Percentiles rank a stretch among this genome's conserved stretches.
phyloP scores from a whole-genome alignment of 1,140 invertebrate genomes.

The Paracyclopina nana region DNA sequence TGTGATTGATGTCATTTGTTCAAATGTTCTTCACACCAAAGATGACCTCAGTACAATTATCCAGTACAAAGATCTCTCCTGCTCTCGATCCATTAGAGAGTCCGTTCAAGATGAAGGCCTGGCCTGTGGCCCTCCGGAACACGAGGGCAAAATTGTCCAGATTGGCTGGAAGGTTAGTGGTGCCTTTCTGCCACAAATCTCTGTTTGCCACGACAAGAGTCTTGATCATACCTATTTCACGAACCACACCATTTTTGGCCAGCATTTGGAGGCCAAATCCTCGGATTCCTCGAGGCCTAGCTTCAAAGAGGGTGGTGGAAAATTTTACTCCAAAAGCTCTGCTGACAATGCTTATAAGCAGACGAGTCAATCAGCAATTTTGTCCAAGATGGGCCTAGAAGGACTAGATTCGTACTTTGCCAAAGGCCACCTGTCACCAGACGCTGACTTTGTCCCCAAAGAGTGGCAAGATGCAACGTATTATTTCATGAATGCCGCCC shows the following conservation, averaged over 20 bases:
- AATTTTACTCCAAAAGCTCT: constrained; percentile 6
- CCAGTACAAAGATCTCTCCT: neutral
- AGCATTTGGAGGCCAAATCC: neutral
- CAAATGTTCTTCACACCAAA: too few species aligned
- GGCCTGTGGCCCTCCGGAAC: neutral
- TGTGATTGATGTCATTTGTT: too few species aligned
- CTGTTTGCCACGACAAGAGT: neutral
- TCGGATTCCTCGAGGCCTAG: neutral
- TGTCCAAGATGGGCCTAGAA: neutral
- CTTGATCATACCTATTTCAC: neutral
- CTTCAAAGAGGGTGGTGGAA: neutral
- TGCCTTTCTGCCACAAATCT: neutral
- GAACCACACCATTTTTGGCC: neutral
- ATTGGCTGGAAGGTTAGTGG: neutral
- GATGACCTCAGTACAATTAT: neutral
- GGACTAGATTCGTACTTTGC: neutral
- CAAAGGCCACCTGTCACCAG: constrained; percentile 6
- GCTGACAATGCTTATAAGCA: neutral
- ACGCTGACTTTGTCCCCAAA: constrained; percentile 5
- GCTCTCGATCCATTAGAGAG: neutral
- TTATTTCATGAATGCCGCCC: constrained; percentile 22
- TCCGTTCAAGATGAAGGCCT: neutral
- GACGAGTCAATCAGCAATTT: neutral
- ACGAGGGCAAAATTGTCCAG: neutral
- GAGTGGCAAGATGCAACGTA: constrained; percentile 20